Percentiles rank a stretch among this genome's conserved stretches.
Evolutionary conservation across 2,797 vertebrate genomes (phyloP).

Genomic region (Pangasius macronema): DNA sequence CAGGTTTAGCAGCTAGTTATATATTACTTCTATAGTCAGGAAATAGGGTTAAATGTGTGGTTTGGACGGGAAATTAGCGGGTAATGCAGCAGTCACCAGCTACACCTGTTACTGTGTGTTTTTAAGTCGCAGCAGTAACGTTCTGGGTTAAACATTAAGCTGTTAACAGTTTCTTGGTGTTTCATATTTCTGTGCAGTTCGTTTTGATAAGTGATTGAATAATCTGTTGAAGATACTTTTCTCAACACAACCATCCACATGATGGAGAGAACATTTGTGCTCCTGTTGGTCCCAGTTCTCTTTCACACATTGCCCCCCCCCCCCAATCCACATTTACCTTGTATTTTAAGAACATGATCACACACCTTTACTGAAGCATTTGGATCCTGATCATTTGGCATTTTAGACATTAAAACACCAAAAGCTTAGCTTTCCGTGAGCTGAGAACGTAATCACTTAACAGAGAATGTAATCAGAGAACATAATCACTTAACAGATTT

Average conservation of each 20-base stretch:
- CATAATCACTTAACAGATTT: background rate
- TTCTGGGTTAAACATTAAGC: background rate
- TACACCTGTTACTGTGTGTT: background rate
- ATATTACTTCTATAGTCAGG: background rate
- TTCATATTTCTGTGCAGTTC: background rate
- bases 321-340: background rate
- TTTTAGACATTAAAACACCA: background rate
- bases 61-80: background rate
- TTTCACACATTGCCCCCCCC: background rate
- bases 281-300: background rate
- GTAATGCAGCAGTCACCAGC: conserved; percentile 12
- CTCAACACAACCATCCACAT: background rate
- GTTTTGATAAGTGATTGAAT: background rate
- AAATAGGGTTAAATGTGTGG: background rate
- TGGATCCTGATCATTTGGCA: background rate
- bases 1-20: background rate
- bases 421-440: no score
- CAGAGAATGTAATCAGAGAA: background rate
- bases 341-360: background rate
- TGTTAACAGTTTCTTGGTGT: background rate
- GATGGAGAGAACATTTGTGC: background rate
- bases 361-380: background rate
- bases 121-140: background rate
- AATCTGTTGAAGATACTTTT: background rate
- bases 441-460: background rate